Evolutionary conservation across 2,797 vertebrate species (phyloP).

Genomic region (Sitta carolinensis): DNA sequence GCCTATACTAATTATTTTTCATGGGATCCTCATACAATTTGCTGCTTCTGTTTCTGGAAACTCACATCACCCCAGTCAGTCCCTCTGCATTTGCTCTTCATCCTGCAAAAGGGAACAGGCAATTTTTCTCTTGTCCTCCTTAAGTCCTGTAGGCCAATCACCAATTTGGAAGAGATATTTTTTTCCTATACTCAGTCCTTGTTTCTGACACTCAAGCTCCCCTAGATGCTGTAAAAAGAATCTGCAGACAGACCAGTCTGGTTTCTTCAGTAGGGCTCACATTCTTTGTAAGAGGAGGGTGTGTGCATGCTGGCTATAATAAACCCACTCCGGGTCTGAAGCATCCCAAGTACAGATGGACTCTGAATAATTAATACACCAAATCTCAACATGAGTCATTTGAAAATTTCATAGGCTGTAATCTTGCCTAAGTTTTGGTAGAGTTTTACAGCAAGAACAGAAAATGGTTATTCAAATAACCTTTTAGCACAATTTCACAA

Average conservation of each 20-base stretch:
- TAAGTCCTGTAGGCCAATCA: not conserved
- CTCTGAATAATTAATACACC: constrained; percentile 19
- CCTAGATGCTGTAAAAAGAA: not conserved
- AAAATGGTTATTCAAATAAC: not conserved
- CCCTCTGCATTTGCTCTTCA: not conserved
- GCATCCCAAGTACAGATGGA: not conserved
- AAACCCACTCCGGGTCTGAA: not conserved
- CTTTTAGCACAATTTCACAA: not conserved
- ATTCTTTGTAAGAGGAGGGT: not conserved
- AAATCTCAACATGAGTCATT: not conserved
- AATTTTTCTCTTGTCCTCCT: not conserved
- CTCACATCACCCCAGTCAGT: not conserved
- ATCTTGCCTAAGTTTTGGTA: not conserved
- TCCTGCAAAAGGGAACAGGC: not conserved
- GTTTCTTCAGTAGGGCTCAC: not conserved
- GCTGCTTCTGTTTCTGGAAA: not conserved
- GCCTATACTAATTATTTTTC: not conserved
- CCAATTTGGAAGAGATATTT: not conserved
- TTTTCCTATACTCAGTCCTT: not conserved
- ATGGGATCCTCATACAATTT: not conserved
- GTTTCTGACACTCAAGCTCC: not conserved
- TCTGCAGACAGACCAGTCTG: not conserved
- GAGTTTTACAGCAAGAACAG: not conserved
- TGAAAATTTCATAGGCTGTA: constrained; percentile 9
- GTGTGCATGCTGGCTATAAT: not conserved